Percentiles rank a stretch among this genome's conserved stretches.
Conservation (phyloP, 2,113 vertebrate species). For the Stigmatopora argus region DNA sequence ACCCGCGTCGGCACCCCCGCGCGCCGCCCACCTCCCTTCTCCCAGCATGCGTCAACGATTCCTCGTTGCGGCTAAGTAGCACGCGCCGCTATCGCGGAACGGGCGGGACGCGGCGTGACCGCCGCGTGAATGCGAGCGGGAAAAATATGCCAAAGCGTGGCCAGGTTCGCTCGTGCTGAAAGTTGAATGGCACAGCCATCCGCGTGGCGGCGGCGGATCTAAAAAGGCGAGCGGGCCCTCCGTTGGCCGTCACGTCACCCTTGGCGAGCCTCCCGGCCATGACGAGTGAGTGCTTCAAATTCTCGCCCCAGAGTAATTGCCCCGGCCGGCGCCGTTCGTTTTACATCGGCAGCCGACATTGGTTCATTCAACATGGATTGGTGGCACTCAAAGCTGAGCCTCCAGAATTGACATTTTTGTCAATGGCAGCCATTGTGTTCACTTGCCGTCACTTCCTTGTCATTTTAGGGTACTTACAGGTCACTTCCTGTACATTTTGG, state of each 20-base stretch:
- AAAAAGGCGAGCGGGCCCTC: conserved; percentile 67
- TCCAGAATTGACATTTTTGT: too few relatives aligned
- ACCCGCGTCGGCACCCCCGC: conserved; percentile 57
- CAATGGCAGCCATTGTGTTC: too few relatives aligned
- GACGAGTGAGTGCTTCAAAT: conserved; percentile 67
- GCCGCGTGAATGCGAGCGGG: conserved; percentile 12
- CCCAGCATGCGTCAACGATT: conserved; percentile 49
- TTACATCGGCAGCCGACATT: conserved; percentile 64
- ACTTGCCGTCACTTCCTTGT: too few relatives aligned
- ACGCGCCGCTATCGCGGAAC: conserved; percentile 39
- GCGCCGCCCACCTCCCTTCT: conserved; percentile 53
- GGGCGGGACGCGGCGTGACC: conserved; percentile 1
- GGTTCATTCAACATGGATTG: too few relatives aligned
- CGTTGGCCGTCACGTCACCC: conserved; percentile 71
- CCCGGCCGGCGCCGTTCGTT: conserved; percentile 64
- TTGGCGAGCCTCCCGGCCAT: conserved; percentile 70
- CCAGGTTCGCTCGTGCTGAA: conserved; percentile 17
- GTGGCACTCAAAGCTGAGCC: too few relatives aligned
- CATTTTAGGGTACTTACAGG: too few relatives aligned
- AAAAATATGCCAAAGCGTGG: conserved; percentile 40
- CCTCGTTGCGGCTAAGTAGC: conserved; percentile 27
- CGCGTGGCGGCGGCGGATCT: conserved; percentile 52
- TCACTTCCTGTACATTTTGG: too few relatives aligned
- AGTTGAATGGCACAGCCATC: conserved; percentile 47
- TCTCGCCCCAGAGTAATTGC: conserved; percentile 60